Conservation (phyloP, 2,113 vertebrate species). For the Chlamydotis undulata region DNA sequence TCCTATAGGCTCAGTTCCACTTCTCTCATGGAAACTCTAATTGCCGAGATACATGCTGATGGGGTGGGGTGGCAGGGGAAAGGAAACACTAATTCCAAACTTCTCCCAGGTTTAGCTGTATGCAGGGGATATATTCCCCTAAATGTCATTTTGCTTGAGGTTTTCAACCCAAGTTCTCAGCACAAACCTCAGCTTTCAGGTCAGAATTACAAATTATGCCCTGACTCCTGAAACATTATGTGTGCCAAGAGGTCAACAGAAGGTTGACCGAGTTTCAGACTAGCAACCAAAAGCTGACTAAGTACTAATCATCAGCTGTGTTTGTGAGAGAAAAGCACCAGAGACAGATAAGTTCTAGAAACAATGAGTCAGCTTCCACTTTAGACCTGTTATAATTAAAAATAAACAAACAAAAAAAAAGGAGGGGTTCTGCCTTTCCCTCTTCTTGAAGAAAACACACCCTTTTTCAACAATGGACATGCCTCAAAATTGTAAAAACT, state of each 20-base stretch:
- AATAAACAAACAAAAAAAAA: neutral
- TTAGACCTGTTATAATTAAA: neutral
- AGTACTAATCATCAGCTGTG: neutral
- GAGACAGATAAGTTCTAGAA: neutral
- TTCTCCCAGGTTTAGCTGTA: neutral
- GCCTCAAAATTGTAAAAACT: neutral
- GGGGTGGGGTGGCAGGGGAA: rapidly evolving
- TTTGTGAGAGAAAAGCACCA: neutral
- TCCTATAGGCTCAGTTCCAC: conserved; percentile 2
- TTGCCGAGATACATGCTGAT: neutral
- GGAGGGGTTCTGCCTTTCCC: neutral
- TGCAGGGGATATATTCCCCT: neutral
- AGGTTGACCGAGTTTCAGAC: neutral
- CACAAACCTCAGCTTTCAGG: neutral
- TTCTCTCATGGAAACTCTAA: neutral
- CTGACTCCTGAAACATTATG: neutral
- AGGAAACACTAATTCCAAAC: neutral
- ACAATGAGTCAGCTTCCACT: conserved; percentile 3
- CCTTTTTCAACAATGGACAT: neutral
- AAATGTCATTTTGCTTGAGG: neutral
- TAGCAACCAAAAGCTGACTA: neutral
- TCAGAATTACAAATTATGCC: neutral
- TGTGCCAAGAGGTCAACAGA: neutral
- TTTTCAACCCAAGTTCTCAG: neutral
- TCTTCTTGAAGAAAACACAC: neutral